A percentile compares a stretch with the other conserved stretches of the same genome.
These are phyloP conservation scores for Prenolepis imparis DNA, from an alignment of 2,888 invertebrate genomes.

Conservation along the genomic window DNA sequence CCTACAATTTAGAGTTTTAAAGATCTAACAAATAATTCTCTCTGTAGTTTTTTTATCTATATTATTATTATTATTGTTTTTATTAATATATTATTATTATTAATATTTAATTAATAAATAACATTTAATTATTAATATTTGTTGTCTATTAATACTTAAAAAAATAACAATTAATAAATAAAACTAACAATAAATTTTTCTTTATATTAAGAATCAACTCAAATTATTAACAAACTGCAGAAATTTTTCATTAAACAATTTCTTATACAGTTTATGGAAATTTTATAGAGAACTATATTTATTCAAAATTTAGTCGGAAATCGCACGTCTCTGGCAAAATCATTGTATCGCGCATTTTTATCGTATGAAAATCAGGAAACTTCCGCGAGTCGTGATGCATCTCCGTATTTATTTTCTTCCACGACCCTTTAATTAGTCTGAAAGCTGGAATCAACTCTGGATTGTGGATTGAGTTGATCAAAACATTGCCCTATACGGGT, in stretches of 20 bases:
- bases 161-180: neutral
- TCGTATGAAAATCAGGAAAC: slow-evolving; percentile 46
- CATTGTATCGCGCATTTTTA: neutral
- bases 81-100: neutral
- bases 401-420: neutral
- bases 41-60: neutral
- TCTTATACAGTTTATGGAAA: neutral
- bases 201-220: neutral
- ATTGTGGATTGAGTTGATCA: slow-evolving; percentile 48
- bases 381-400: neutral
- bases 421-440: slow-evolving; percentile 46
- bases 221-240: neutral
- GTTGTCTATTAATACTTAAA: too few species aligned
- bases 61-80: neutral
- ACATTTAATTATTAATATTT: too few species aligned
- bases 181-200: neutral
- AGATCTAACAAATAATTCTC: neutral
- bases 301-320: neutral
- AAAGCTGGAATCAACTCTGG: slow-evolving; percentile 46
- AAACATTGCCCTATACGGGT: slow-evolving; percentile 23
- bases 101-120: too few species aligned
- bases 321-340: neutral
- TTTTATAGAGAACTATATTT: slow-evolving; percentile 14
- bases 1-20: neutral
- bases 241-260: neutral